These are phyloP conservation scores for Ochotona curzoniae DNA, from an alignment of 2,113 vertebrate species.

Conservation along the genomic window DNA sequence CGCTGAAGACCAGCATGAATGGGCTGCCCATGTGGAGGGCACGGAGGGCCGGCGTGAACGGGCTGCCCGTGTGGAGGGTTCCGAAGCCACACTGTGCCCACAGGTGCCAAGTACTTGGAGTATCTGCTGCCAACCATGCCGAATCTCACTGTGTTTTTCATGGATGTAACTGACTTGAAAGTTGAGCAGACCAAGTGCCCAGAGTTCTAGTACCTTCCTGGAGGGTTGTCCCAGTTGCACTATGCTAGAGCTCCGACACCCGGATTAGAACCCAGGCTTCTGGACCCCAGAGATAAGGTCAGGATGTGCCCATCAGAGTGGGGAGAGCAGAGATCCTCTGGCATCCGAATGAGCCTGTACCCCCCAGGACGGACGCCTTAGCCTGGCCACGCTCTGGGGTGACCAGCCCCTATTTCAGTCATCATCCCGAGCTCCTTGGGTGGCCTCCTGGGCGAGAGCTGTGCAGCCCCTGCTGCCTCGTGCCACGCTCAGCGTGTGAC, in stretches of 20 bases:
- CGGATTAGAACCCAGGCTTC: too few relatives aligned
- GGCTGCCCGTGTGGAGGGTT: not conserved
- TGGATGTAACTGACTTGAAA: not conserved
- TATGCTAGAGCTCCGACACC: not conserved
- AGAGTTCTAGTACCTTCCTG: not conserved
- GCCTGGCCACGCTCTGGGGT: not conserved
- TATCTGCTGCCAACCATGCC: not conserved
- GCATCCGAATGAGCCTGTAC: not conserved
- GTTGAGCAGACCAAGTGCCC: not conserved
- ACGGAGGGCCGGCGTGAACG: too few relatives aligned
- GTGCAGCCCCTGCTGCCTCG: not conserved
- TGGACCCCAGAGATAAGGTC: not conserved
- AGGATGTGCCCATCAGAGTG: not conserved
- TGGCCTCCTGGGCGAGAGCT: not conserved
- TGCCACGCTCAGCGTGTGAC: not conserved
- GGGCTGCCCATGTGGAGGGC: too few relatives aligned
- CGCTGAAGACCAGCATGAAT: too few relatives aligned
- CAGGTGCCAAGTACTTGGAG: accelerated
- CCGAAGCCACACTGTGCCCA: accelerated
- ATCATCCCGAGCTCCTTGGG: not conserved
- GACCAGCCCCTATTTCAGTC: not conserved
- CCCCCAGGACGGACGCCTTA: accelerated
- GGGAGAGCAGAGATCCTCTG: not conserved
- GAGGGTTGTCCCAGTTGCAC: not conserved
- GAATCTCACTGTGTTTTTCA: not conserved